Percentiles rank a stretch among this genome's conserved stretches.
Evolutionary conservation across 2,888 invertebrate species (phyloP).

Genomic region (Scaptomyza tumidula): DNA sequence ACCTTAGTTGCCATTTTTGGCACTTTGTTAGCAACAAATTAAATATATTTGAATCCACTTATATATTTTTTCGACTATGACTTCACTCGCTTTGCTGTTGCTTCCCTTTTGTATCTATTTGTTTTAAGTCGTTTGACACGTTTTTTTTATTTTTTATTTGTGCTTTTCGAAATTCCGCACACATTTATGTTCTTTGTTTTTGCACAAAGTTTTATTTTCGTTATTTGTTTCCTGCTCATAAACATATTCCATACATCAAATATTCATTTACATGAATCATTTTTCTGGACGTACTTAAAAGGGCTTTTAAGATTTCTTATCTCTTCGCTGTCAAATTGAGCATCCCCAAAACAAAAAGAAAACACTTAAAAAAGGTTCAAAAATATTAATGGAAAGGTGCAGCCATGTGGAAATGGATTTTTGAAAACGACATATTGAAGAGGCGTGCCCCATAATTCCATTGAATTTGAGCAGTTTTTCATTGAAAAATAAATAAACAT

Average conservation of each 20-base stretch:
- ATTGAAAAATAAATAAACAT: background rate
- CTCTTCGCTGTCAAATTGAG: constrained; percentile 10
- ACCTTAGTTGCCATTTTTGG: constrained; percentile 15
- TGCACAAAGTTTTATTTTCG: constrained; percentile 37
- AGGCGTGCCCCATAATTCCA: background rate
- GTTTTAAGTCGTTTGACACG: constrained; percentile 64
- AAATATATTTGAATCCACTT: constrained; percentile 28
- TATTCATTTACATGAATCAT: constrained; percentile 15
- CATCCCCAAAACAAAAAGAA: constrained; percentile 6
- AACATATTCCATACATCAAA: constrained; percentile 10
- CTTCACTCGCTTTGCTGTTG: constrained; percentile 55
- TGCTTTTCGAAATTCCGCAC: constrained; percentile 29
- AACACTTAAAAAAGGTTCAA: constrained; percentile 1
- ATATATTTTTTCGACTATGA: constrained; percentile 55
- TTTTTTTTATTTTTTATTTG: constrained; percentile 41
- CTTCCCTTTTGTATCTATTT: constrained; percentile 26
- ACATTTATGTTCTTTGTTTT: constrained; percentile 18
- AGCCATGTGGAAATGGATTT: constrained; percentile 47
- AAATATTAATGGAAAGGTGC: constrained; percentile 37
- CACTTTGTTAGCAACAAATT: constrained; percentile 19
- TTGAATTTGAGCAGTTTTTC: background rate
- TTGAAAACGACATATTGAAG: background rate
- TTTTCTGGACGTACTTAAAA: no score
- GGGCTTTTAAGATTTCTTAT: background rate
- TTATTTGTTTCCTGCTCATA: constrained; percentile 29